Evolutionary conservation across 1,140 invertebrate species (phyloP), one percentile per base, ranked within the genome.

Genomic region (Mamestra configurata): DNA sequence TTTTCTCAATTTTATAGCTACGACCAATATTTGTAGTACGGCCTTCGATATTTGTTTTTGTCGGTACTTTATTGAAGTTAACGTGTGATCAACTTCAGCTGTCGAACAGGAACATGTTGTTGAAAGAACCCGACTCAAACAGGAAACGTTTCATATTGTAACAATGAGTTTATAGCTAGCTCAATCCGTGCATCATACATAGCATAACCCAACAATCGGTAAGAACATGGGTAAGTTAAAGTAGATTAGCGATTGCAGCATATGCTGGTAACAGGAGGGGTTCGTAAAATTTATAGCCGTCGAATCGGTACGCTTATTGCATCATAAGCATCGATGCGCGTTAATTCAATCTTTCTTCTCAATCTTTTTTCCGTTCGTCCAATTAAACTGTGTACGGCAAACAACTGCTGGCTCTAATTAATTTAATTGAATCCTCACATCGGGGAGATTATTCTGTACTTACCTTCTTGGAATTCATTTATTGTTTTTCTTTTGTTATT

Each of bases 251-350:
- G 80, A 88, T 81, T 79, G 86, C 84, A 82, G 82, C 90, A 89
- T 92, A 88, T 91, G 90, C 84, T 78, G 53, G 75, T 81, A 86
- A 86, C 84, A 86, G 82, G 86, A 85, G 87, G 89, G 88, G 85
- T 79, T 81, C 79, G 79, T 43, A 77, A 79, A 88, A 88, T 89
- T 88, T 90, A 90, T 86, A 88, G 83, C 82, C 71, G 79, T 77
- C 51, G 77, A 90, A 86, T 89, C 82, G 79, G 80, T 80, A 79
- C 70, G 86, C 86, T 90, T 90, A 91, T 90, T 90, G 78, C 88
- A 88, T 86, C 86, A 89, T 85, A 82, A 88, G 86, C 86, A 79
- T 80, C 80, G 79, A 82, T 89, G 84, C 82, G 85, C 87, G 82
- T 73, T 89, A 89, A 92, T 80, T 82, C 79, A 85, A 91, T 93